Conservation (phyloP, 2,797 vertebrate genomes). For the Pterois miles region DNA sequence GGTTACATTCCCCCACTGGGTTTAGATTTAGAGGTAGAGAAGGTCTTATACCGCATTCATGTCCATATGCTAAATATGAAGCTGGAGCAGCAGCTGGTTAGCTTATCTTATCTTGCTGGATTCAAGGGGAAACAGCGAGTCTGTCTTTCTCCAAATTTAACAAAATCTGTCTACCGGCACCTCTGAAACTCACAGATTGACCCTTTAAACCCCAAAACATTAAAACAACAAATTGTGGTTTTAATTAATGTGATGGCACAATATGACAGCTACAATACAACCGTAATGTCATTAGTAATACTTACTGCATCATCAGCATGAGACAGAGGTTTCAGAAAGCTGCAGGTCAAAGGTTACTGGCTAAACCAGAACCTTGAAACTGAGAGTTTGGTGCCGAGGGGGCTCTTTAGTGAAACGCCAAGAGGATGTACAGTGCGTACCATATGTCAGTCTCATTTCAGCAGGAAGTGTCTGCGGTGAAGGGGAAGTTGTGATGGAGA, state of each 20-base stretch:
- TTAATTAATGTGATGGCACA: background rate
- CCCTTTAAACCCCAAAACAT: background rate
- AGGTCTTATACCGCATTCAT: background rate
- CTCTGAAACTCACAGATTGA: background rate
- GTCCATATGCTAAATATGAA: background rate
- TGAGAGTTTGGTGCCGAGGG: background rate
- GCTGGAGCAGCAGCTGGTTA: background rate
- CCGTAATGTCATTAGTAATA: background rate
- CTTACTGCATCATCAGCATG: background rate
- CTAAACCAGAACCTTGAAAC: background rate
- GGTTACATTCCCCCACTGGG: no score
- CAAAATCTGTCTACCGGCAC: background rate
- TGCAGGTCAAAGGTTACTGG: background rate
- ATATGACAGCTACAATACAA: background rate
- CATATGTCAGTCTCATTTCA: background rate
- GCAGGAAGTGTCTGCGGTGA: constrained; percentile 46
- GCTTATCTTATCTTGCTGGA: background rate
- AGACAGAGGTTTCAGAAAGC: constrained; percentile 12
- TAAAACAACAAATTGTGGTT: background rate
- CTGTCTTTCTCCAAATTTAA: background rate
- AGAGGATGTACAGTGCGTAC: background rate
- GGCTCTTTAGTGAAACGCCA: background rate
- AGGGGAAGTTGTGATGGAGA: constrained; percentile 19
- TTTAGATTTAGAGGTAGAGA: background rate
- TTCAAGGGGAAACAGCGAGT: background rate